Base-by-base conservation (phyloP, 2,797 vertebrate species). In the Mormyrops boulengeri region DNA sequence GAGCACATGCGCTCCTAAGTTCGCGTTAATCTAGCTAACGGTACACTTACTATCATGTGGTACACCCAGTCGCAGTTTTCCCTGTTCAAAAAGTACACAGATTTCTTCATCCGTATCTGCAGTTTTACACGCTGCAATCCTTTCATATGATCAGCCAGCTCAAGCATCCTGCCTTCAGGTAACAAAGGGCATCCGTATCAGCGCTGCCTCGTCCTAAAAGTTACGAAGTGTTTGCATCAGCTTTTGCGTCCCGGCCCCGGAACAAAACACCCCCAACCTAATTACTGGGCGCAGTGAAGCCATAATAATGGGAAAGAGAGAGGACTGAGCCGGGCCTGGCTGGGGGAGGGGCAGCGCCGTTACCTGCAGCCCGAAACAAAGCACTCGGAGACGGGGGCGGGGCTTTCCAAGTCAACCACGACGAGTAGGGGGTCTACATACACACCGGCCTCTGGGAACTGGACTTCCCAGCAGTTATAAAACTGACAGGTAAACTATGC, bases 351-450 rank as follows among this genome's bases (percentile, higher is more conserved):
- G 91, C 50, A 91, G 89, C 73, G 89, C 84, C 88, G 90, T 87
- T 92, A 92, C 92, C 92, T 92, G 92, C 91, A 82, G 84, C 73
- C 88, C 49, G 77, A 60, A 89, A 91, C 91, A 91, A 91, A 87
- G 88, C 14, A 57, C 88, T 14, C n/a, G 22, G 8, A 90, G 73
- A 44, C 50, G 66, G 80, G 19, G 47, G 41, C 38, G 38, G 19
- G 30, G 30, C 12, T 38, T 69, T 69, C 11, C 66, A 38, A 73
- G 30, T 17, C 66, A 14, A 38, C 66, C 12, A 85, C n/a, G 49
- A 49, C 9, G 47, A 11, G n/a, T 44, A 26, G 41, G 47, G 82
- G 77, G 22, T 1, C 17, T 66, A 0, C 1, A 66, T 30, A 30
- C 34, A 44, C 8, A n/a, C 38, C 77, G 38, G 17, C 38, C 41